Evolutionary conservation across 2,797 vertebrate genomes (phyloP), one percentile per base, ranked within the genome.

Genomic region (Cossypha caffra): DNA sequence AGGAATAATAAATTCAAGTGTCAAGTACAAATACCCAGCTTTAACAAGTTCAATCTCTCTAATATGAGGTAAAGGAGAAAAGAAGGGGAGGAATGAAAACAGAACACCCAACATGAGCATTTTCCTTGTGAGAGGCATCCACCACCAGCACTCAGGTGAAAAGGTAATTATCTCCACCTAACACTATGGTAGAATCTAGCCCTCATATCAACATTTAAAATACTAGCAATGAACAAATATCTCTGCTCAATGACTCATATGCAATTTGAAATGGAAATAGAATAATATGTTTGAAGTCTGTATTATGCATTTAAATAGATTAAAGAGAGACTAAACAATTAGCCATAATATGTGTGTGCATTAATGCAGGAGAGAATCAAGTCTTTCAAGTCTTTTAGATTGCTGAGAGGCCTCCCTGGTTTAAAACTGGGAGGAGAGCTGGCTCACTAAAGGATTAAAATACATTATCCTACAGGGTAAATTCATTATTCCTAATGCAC

Each of bases 281-380:
- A 91, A 83, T 83, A 71, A 54, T 78, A 50, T 83, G 57, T 86
- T 96, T 96, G 88, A 94, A 95, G 89, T 83, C 55, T 66, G 14
- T 75, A 81, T 91, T 91, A 86, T 47, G 42, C 62, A 90, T 91
- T 95, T 86, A 94, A 88, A 91, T 88, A 94, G 89, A 96, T 95
- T 96, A 96, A 84, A 94, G 95, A 83, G 69, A 95, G 69, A 78
- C 89, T 81, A 95, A 96, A 93, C 95, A 96, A 94, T 90, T 84
- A 94, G 76, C 1, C 48, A 86, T 88, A 95, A 95, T 86, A 75
- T 28, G 76, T 86, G 90, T 80, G 40, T 86, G 81, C 69, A 90
- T 86, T 95, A 95, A 96, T 86, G 82, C 58, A 94, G 73, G 66
- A 66, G 68, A 95, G 31, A 78, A 93, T 81, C 85, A 55, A 93